Percentiles rank a stretch among this genome's conserved stretches.
Evolutionary conservation across 2,113 vertebrate genomes (phyloP).

Genomic region (Piprites chloris): DNA sequence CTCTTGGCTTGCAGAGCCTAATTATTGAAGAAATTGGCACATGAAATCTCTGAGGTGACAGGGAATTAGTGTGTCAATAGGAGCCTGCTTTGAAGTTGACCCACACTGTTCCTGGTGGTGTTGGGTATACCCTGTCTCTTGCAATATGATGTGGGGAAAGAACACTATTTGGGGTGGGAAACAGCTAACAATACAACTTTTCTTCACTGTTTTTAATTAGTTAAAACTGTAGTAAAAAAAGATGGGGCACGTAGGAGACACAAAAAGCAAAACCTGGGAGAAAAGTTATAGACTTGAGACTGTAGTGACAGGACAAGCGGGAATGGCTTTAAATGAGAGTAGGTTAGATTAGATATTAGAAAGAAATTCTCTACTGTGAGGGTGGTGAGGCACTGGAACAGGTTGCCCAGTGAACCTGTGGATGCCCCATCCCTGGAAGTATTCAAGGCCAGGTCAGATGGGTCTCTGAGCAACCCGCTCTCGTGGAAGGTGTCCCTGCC

Average conservation of each 20-base stretch:
- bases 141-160: neutral
- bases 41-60: conserved; percentile 70
- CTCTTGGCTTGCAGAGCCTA: conserved; percentile 56
- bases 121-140: conserved; percentile 35
- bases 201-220: neutral
- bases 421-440: neutral
- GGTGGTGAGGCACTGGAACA: neutral
- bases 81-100: conserved; percentile 76
- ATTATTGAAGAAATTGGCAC: conserved; percentile 64
- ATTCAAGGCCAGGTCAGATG: neutral
- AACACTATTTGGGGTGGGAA: neutral
- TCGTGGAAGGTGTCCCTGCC: neutral
- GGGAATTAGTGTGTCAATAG: conserved; percentile 33
- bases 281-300: neutral
- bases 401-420: neutral
- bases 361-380: neutral
- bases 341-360: neutral
- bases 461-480: neutral
- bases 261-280: neutral
- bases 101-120: conserved; percentile 55
- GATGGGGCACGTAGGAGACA: neutral
- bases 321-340: neutral
- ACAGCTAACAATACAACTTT: neutral
- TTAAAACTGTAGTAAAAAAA: neutral
- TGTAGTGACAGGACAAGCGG: neutral